These are phyloP conservation scores for Sebastes kiyomatsui DNA, from an alignment of 2,797 vertebrate species.

Conservation along the genomic window DNA sequence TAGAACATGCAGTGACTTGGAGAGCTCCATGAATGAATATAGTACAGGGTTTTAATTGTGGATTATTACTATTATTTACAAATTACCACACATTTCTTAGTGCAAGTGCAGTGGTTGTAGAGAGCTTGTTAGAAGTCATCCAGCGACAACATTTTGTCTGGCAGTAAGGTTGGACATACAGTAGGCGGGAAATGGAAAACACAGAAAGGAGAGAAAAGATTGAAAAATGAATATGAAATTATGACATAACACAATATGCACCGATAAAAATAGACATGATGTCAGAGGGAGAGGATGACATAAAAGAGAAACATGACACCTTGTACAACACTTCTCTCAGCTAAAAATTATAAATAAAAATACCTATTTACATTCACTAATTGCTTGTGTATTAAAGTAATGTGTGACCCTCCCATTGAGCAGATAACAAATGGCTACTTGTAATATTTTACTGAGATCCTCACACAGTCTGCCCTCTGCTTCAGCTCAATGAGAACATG, in stretches of 20 bases:
- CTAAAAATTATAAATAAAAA: background rate
- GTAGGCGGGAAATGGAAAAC: background rate
- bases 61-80: no score
- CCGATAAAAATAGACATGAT: background rate
- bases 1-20: no score
- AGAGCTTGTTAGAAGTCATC: background rate
- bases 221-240: background rate
- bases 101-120: background rate
- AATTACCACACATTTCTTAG: no score
- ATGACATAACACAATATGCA: background rate
- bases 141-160: background rate
- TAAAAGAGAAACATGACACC: background rate
- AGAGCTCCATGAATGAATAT: no score
- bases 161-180: background rate
- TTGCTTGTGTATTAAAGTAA: slow-evolving; percentile 22
- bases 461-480: slow-evolving; percentile 14
- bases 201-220: background rate
- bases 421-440: slow-evolving; percentile 3
- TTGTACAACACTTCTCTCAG: background rate
- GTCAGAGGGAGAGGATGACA: background rate
- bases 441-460: slow-evolving; percentile 3
- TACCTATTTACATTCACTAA: slow-evolving; percentile 1
- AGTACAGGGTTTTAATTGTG: no score
- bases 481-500: background rate
- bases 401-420: slow-evolving; percentile 4